phyloP scores from a whole-genome alignment of 37 sponge, comb jelly and placozoan genomes.

The Oopsacas minuta region DNA sequence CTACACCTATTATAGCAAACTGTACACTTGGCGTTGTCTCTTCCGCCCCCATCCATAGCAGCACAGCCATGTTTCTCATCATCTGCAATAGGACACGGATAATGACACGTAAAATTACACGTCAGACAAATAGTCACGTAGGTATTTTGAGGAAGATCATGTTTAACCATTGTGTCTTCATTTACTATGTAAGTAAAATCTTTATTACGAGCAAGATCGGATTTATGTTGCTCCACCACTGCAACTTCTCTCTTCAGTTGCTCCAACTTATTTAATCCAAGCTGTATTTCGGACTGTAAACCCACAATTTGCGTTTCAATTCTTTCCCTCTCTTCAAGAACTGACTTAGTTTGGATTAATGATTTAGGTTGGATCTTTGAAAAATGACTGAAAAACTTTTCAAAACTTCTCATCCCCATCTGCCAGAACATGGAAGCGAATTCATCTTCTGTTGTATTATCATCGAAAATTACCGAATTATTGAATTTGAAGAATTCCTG shows the following conservation, averaged over 20 bases:
- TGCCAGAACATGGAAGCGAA: neutral
- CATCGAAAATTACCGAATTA: too few relatives aligned
- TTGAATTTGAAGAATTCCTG: too few relatives aligned
- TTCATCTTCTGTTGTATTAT: too few relatives aligned
- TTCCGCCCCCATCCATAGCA: constrained; percentile 52
- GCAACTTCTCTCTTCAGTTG: constrained; percentile 31
- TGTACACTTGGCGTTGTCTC: too few relatives aligned
- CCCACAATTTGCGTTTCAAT: constrained; percentile 31
- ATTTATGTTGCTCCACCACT: constrained; percentile 26
- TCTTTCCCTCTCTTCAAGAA: constrained; percentile 37
- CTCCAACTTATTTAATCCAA: constrained; percentile 30
- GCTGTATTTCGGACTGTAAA: constrained; percentile 29
- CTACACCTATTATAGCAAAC: too few relatives aligned
- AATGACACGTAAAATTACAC: constrained; percentile 62
- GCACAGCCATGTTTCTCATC: constrained; percentile 38
- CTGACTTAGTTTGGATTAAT: constrained; percentile 41
- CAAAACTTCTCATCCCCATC: neutral
- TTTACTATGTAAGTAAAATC: constrained; percentile 39
- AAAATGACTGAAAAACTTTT: neutral
- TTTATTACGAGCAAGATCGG: constrained; percentile 31
- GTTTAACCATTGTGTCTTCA: constrained; percentile 23
- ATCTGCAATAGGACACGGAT: constrained; percentile 26
- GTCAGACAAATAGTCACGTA: constrained; percentile 52
- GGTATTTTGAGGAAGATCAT: constrained; percentile 23
- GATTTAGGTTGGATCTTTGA: constrained; percentile 2